phyloP scores from a whole-genome alignment of 1,140 invertebrate genomes.

The Musca domestica region DNA sequence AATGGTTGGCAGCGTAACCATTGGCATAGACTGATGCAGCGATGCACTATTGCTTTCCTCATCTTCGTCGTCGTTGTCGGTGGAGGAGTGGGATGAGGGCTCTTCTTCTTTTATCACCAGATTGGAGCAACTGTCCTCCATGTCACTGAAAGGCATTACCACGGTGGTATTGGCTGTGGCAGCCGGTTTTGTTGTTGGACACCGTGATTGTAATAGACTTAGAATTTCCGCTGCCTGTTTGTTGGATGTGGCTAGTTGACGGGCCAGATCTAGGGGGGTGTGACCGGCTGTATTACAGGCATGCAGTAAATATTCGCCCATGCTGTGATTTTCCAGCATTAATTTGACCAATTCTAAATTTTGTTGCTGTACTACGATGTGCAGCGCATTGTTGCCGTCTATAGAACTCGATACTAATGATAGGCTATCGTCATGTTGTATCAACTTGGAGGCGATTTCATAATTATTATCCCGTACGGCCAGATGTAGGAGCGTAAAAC shows the following conservation, averaged over 20 bases:
- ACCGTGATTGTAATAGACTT: background rate
- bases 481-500: conserved; percentile 58
- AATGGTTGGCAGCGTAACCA: background rate
- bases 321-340: conserved; percentile 45
- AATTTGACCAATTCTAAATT: conserved; percentile 56
- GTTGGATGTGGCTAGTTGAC: background rate
- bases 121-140: no score
- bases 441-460: conserved; percentile 54
- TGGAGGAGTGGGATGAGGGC: conserved; percentile 30
- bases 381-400: conserved; percentile 60
- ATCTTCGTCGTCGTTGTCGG: conserved; percentile 36
- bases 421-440: conserved; percentile 54
- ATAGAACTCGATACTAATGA: conserved; percentile 56
- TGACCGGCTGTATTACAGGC: conserved; percentile 37
- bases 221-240: background rate
- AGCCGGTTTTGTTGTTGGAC: background rate
- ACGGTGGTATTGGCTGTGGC: background rate
- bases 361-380: conserved; percentile 57
- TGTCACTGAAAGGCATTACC: background rate
- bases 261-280: conserved; percentile 42
- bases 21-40: conserved; percentile 17
- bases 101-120: conserved; percentile 24
- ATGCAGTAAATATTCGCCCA: conserved; percentile 27
- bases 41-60: background rate
- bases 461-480: conserved; percentile 57